A percentile compares a stretch with the other conserved stretches of the same genome.
phyloP scores from a whole-genome alignment of 2,888 invertebrate species.

The Temnothorax rugatulus region DNA sequence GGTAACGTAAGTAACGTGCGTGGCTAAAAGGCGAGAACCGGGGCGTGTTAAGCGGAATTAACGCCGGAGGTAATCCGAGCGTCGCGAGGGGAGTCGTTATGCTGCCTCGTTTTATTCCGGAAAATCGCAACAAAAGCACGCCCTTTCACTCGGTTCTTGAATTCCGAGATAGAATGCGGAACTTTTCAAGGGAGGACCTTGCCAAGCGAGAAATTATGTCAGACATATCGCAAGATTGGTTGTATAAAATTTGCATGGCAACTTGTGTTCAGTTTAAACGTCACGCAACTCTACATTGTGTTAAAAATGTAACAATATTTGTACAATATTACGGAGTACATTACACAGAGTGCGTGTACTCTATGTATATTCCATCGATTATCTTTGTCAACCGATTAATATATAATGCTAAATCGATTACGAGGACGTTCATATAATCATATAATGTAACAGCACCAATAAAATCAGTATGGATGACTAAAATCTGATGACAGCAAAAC shows the following conservation, averaged over 20 bases:
- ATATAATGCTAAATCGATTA: slow-evolving; percentile 5
- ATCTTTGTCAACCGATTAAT: not conserved
- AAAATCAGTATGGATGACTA: not conserved
- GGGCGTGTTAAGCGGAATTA: slow-evolving; percentile 71
- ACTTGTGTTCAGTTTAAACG: not conserved
- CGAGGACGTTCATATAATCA: not conserved
- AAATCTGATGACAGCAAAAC: not conserved
- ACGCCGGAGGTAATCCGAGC: slow-evolving; percentile 68
- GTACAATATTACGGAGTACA: not conserved
- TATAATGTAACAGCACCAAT: not conserved
- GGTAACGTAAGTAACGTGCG: slow-evolving; percentile 70
- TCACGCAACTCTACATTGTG: not conserved
- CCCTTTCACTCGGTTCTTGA: slow-evolving; percentile 13
- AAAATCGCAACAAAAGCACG: slow-evolving; percentile 66
- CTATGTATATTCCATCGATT: not conserved
- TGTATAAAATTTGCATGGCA: not conserved
- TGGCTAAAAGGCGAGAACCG: slow-evolving; percentile 70
- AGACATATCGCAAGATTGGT: slow-evolving; percentile 12
- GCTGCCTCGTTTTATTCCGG: slow-evolving; percentile 62
- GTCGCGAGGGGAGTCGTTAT: slow-evolving; percentile 35
- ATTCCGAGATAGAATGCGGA: slow-evolving; percentile 21
- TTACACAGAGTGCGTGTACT: not conserved
- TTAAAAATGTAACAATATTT: not conserved
- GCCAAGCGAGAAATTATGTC: slow-evolving; percentile 24
- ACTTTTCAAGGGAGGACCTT: not conserved